phyloP scores from a whole-genome alignment of 2,888 invertebrate species.

The Andrena camellia region DNA sequence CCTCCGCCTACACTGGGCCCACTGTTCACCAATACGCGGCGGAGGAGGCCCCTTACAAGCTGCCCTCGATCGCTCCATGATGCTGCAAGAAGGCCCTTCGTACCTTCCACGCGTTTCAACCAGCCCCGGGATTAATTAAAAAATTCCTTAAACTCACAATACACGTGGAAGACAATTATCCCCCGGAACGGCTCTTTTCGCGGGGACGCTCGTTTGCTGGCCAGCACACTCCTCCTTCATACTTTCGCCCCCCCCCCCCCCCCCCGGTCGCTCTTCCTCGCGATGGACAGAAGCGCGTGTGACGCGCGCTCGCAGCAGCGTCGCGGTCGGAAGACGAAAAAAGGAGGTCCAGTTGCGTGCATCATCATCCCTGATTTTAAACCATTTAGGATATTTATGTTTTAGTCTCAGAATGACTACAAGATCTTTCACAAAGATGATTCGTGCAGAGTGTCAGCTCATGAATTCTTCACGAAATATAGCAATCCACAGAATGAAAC shows the following conservation, averaged over 20 bases:
- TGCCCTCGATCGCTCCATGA: conserved; percentile 54
- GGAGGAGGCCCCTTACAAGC: conserved; percentile 22
- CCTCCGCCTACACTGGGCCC: conserved; percentile 69
- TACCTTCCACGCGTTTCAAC: conserved; percentile 42
- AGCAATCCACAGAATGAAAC: too few relatives aligned
- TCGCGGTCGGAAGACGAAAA: neutral
- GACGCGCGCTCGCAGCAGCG: neutral
- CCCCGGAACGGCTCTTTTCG: conserved; percentile 20
- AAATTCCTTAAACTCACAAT: conserved; percentile 56
- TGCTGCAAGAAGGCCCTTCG: conserved; percentile 62
- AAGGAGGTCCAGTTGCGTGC: too few relatives aligned
- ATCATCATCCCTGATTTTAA: too few relatives aligned
- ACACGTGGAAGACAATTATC: conserved; percentile 47
- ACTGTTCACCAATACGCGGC: conserved; percentile 62
- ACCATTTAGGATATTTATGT: too few relatives aligned
- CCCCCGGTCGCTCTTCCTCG: neutral
- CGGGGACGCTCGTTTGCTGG: neutral
- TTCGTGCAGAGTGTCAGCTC: too few relatives aligned
- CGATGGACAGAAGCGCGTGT: neutral
- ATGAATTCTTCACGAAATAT: too few relatives aligned
- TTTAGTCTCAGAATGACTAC: too few relatives aligned
- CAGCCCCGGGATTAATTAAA: conserved; percentile 59
- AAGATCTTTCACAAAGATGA: too few relatives aligned
- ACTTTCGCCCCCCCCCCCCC: conserved; percentile 22
- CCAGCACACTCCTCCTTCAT: conserved; percentile 10